Percentiles rank a stretch among this genome's conserved stretches.
Conservation (phyloP, 1,140 invertebrate species). For the Atta cephalotes region DNA sequence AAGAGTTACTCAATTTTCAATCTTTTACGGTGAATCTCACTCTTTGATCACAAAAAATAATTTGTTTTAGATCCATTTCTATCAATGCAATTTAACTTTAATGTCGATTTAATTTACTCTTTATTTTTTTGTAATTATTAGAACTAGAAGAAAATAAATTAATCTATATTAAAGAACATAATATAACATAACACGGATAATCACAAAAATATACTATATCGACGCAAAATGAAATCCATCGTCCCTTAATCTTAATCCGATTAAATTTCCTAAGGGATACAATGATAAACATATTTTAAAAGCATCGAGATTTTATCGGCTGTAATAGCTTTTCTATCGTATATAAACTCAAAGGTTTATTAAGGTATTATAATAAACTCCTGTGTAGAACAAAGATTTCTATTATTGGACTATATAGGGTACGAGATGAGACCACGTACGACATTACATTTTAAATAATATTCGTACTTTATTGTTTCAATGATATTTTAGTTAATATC, state of each 20-base stretch:
- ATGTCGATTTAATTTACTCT: too few relatives aligned
- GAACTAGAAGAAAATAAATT: too few relatives aligned
- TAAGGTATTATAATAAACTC: conserved; percentile 1
- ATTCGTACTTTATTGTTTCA: neutral
- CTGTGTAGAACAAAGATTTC: neutral
- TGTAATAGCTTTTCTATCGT: neutral
- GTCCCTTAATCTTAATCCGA: neutral
- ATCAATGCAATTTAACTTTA: too few relatives aligned
- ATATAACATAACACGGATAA: too few relatives aligned
- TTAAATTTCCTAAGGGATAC: conserved; percentile 1
- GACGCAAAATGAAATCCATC: neutral
- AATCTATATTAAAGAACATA: too few relatives aligned
- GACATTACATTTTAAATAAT: neutral
- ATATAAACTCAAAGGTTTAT: neutral
- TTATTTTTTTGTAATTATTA: too few relatives aligned
- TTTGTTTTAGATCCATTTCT: neutral
- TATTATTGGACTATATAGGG: neutral
- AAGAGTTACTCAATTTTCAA: too few relatives aligned
- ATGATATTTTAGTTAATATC: neutral
- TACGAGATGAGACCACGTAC: neutral
- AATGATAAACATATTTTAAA: conserved; percentile 35
- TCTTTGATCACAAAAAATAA: neutral
- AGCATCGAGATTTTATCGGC: conserved; percentile 20
- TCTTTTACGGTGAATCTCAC: too few relatives aligned
- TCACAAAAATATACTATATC: neutral